Conservation (phyloP, 2,797 vertebrate species). For the Pipistrellus nathusii region DNA sequence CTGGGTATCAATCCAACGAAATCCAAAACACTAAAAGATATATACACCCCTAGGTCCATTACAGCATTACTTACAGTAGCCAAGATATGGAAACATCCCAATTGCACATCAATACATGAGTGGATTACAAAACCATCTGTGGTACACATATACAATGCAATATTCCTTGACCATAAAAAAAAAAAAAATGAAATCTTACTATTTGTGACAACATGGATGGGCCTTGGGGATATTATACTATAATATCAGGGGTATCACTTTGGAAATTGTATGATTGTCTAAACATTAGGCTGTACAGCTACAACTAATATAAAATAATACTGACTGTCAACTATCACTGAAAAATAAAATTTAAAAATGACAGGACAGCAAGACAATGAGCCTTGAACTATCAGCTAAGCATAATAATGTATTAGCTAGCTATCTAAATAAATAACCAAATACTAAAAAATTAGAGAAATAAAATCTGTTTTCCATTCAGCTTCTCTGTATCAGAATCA, state of each 20-base stretch:
- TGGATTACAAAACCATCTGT: neutral
- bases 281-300: neutral
- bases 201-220: neutral
- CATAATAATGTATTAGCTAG: neutral
- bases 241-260: neutral
- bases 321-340: neutral
- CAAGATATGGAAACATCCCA: neutral
- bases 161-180: neutral
- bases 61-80: neutral
- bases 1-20: neutral
- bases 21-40: neutral
- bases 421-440: neutral
- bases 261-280: neutral
- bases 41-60: neutral
- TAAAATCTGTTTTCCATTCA: neutral
- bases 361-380: neutral
- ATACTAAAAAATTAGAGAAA: neutral
- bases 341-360: neutral
- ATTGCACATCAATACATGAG: neutral
- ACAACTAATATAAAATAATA: neutral
- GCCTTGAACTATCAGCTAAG: neutral
- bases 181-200: neutral
- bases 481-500: conserved; percentile 32
- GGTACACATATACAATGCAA: neutral
- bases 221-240: neutral